These are phyloP conservation scores for Bombus superbus DNA, from an alignment of 1,140 invertebrate genomes.

Conservation along the genomic window DNA sequence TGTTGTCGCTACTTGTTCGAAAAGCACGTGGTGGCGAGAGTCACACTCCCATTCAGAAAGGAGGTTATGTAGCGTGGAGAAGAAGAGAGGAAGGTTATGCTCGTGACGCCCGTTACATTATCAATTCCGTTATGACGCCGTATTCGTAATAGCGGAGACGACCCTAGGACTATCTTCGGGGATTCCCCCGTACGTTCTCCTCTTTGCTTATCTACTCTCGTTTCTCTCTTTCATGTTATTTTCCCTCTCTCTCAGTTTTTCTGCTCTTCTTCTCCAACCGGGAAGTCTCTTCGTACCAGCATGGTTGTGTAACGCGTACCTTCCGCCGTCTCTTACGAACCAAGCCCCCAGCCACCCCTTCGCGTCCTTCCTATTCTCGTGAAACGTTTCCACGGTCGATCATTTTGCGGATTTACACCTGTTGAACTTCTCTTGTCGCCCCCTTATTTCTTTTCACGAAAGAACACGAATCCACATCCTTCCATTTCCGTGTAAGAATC, in stretches of 20 bases:
- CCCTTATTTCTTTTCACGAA: conserved; percentile 66
- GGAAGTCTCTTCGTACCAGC: conserved; percentile 35
- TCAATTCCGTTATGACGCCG: conserved; percentile 81
- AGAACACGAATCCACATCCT: conserved; percentile 36
- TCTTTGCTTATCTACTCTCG: conserved; percentile 41
- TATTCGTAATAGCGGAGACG: conserved; percentile 79
- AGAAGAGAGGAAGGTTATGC: conserved; percentile 74
- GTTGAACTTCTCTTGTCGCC: conserved; percentile 77
- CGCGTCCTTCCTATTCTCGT: conserved; percentile 64
- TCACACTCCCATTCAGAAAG: conserved; percentile 78
- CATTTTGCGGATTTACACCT: conserved; percentile 81
- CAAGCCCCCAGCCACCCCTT: conserved; percentile 28
- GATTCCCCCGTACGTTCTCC: conserved; percentile 59
- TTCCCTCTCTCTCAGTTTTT: conserved; percentile 38
- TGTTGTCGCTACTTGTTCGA: conserved; percentile 50
- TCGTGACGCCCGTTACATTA: conserved; percentile 80
- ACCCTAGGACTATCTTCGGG: conserved; percentile 75
- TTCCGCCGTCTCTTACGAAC: conserved; percentile 48
- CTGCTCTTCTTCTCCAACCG: conserved; percentile 19
- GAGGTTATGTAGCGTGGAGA: conserved; percentile 68
- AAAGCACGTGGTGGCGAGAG: conserved; percentile 64
- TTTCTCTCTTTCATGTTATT: conserved; percentile 62
- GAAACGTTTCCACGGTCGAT: conserved; percentile 74
- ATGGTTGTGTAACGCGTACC: conserved; percentile 52
- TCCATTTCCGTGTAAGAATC: conserved; percentile 8